A percentile compares a stretch with the other conserved stretches of the same genome.
These are phyloP conservation scores for Drosophila obscura DNA, from an alignment of 1,140 invertebrate species.

Conservation along the genomic window DNA sequence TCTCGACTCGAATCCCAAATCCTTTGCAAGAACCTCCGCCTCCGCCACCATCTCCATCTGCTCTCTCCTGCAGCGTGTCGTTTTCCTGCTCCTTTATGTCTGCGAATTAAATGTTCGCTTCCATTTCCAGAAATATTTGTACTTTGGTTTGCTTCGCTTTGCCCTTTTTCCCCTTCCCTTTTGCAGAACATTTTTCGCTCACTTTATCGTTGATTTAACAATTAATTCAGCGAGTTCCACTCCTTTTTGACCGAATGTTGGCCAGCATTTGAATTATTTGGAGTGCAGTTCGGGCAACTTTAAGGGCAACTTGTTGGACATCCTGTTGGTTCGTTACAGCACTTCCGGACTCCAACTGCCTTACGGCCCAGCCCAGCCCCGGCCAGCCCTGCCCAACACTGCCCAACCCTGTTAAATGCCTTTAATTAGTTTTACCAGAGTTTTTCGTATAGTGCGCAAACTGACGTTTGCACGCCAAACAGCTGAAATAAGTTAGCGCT, in stretches of 20 bases:
- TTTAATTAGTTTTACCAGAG: constrained; percentile 27
- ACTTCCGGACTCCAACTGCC: constrained; percentile 10
- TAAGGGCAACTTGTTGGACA: constrained; percentile 27
- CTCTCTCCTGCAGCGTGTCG: neutral
- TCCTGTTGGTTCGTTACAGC: neutral
- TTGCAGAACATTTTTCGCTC: constrained; percentile 23
- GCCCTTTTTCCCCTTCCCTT: neutral
- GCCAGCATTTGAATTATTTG: constrained; percentile 36
- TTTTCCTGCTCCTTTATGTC: constrained; percentile 22
- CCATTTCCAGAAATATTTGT: constrained; percentile 30
- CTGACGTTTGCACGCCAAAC: neutral
- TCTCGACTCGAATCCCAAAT: constrained; percentile 44
- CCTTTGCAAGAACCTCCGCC: constrained; percentile 11
- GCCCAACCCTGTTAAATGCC: constrained; percentile 15
- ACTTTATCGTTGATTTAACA: constrained; percentile 47
- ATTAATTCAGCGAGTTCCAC: constrained; percentile 40
- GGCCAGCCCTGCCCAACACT: neutral
- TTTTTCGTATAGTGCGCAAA: neutral
- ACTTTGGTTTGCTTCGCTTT: neutral
- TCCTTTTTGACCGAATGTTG: constrained; percentile 32
- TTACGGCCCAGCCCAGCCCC: neutral
- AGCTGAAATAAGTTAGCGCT: constrained; percentile 1
- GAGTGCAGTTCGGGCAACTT: neutral
- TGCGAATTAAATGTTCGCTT: constrained; percentile 50
- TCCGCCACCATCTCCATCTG: neutral